phyloP scores from a whole-genome alignment of 37 sponge, comb jelly and placozoan genomes.

The Axinella damicornis region DNA sequence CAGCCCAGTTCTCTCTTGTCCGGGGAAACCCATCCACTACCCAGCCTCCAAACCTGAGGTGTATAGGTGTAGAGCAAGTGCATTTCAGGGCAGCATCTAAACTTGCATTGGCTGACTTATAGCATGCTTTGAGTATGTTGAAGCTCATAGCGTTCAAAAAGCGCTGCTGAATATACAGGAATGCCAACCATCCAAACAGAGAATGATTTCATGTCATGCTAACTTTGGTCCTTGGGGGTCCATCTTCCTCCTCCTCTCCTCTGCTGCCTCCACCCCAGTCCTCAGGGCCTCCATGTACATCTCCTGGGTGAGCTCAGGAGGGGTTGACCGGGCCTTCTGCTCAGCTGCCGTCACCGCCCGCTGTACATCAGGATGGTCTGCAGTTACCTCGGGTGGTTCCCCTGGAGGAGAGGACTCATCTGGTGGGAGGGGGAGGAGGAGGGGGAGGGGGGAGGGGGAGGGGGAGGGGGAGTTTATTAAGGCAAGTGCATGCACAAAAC shows the following conservation, averaged over 20 bases:
- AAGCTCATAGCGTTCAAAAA: too few relatives aligned
- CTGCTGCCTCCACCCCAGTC: conserved; percentile 48
- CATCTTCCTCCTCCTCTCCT: conserved; percentile 45
- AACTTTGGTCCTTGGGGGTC: conserved; percentile 15
- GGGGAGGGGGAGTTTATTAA: too few relatives aligned
- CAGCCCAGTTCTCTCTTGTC: conserved; percentile 91
- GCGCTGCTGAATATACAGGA: too few relatives aligned
- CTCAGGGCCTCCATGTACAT: conserved; percentile 81
- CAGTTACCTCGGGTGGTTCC: conserved; percentile 34
- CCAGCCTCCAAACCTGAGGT: conserved; percentile 91
- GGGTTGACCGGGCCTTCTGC: conserved; percentile 22
- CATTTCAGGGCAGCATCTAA: too few relatives aligned
- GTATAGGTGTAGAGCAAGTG: background rate
- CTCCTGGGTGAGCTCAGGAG: conserved; percentile 47
- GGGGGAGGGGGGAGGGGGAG: background rate
- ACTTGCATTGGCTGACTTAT: too few relatives aligned
- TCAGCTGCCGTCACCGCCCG: conserved; percentile 66
- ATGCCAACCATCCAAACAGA: too few relatives aligned
- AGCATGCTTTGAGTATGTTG: too few relatives aligned
- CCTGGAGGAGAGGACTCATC: too few relatives aligned
- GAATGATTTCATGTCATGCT: too few relatives aligned
- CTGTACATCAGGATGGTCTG: conserved; percentile 79
- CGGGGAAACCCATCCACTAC: conserved; percentile 94
- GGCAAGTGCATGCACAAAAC: too few relatives aligned
- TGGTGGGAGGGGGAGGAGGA: background rate